Evolutionary conservation across 2,113 vertebrate genomes (phyloP), one percentile per base, ranked within the genome.

Genomic region (Oenanthe melanoleuca): DNA sequence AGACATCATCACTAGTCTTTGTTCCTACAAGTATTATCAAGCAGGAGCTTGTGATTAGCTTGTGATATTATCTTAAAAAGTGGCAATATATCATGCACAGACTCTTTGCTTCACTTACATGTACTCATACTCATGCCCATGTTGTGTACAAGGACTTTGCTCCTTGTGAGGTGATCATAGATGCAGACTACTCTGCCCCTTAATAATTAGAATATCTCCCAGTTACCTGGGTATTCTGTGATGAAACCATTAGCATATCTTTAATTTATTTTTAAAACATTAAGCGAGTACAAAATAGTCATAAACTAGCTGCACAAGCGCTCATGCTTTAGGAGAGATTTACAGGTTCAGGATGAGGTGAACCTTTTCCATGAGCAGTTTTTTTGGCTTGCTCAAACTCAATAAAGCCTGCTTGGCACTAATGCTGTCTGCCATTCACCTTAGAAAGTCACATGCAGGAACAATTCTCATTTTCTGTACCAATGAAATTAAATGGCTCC

Each of bases 101-200:
- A 11, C 21, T 75, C 17, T 50, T 45, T 14, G 5, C 29, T 66
- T 70, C 24, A 9, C 13, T 17, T 21, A 2, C 8, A 12, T 13
- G n/a, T n/a, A n/a, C n/a, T n/a, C n/a, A 28, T 28, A 22, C 22
- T 77, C 31, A 24, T n/a, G 29, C 4, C 20, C n/a, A 8, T 25
- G 11, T 4, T 4, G 4, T n/a, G 10, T 14, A 14, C 60, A 55
- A 60, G 44, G 63, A 64, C 29, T 60, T 73, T 0, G 0, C 15
- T 69, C 18, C 49, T 73, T 2, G 0, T 34, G 17, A 11, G 6
- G 7, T 57, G 7, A 12, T 2, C 57, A 52, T 11, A 60, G 22
- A 69, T 45, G 11, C 34, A 71, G 33, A 24, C 2, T 31, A 8
- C 12, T 53, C 34, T 74, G 31, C 33, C 56, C 16, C 20, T 74